Conservation (phyloP, 92 coral and sea anemone genomes). For the Pocillopora grandis region DNA sequence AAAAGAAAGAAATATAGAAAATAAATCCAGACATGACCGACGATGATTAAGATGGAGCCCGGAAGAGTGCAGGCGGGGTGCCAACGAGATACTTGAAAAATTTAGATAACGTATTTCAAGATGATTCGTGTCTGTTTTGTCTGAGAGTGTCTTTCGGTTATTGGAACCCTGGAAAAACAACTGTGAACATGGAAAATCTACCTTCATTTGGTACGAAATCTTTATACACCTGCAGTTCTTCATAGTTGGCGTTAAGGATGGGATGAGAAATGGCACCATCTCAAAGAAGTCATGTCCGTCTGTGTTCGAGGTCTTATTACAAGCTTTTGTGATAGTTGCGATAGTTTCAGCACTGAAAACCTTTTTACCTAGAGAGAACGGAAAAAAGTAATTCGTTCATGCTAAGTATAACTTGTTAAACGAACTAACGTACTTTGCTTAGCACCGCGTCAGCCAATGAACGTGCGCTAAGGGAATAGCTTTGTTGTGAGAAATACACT, state of each 20-base stretch:
- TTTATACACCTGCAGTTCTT: conserved; percentile 78
- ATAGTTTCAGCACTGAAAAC: conserved; percentile 17
- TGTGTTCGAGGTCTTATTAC: conserved; percentile 39
- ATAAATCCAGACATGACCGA: too few relatives aligned
- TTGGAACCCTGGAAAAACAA: too few relatives aligned
- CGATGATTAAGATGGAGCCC: too few relatives aligned
- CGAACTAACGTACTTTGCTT: background rate
- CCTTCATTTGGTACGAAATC: conserved; percentile 81
- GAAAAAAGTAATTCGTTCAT: background rate
- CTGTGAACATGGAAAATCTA: conserved; percentile 11
- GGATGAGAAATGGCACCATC: conserved; percentile 70
- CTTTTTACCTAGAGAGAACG: conserved; percentile 19
- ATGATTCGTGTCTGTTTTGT: too few relatives aligned
- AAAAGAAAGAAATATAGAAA: too few relatives aligned
- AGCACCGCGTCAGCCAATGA: background rate
- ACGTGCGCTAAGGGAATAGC: too few relatives aligned
- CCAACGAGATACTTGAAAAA: too few relatives aligned
- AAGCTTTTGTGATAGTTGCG: conserved; percentile 57
- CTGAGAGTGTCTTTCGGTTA: too few relatives aligned
- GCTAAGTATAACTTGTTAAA: background rate
- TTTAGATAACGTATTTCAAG: too few relatives aligned
- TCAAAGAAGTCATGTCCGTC: conserved; percentile 71
- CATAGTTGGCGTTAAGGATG: conserved; percentile 90
- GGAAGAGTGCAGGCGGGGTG: too few relatives aligned
- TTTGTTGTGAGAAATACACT: too few relatives aligned